Evolutionary conservation across 2,113 vertebrate species (phyloP), one percentile per base, ranked within the genome.

Genomic region (Heptranchias perlo): DNA sequence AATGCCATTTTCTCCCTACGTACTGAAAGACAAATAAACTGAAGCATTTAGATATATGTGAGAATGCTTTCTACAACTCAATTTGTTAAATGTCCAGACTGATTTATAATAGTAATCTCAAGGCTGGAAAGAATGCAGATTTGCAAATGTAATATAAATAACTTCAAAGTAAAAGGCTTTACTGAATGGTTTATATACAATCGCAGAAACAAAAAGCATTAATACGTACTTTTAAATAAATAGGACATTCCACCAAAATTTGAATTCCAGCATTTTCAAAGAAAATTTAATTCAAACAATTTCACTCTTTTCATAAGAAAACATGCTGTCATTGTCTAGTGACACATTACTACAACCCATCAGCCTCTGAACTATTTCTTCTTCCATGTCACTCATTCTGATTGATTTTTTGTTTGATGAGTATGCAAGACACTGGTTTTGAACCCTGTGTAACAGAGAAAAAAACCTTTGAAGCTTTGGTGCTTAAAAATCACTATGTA

Each of bases 301-400:
- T 67, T 49, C 13, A 69, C 13, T 69, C 44, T 69, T 67, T 95
- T 49, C 5, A 4, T 49, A 69, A 95, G 64, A 95, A 95, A 95
- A 73, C 23, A 39, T 35, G 23, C 64, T 69, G 47, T 52, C 47
- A 95, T 95, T 95, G 94, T 73, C 65, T 73, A 28, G 64, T 69
- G 65, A 73, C 94, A 69, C 94, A 69, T 95, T 95, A 73, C 23
- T 95, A 23, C 94, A 69, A 95, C 47, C 47, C 3, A 95, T 95
- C 94, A 95, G 65, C 94, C 94, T 95, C 65, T 95, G 94, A 95
- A 73, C 94, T 69, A 31, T 95, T 95, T 52, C 25, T 95, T 95
- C 64, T 94, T 65, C 62, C 47, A 69, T 13, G 64, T 58, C 94
- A 95, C 65, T 95, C 94, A 95, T 35, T 16, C 28, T 95, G 94